Percentiles rank a stretch among this genome's conserved stretches.
Evolutionary conservation across 2,113 vertebrate species (phyloP).

Genomic region (Garra rufa): DNA sequence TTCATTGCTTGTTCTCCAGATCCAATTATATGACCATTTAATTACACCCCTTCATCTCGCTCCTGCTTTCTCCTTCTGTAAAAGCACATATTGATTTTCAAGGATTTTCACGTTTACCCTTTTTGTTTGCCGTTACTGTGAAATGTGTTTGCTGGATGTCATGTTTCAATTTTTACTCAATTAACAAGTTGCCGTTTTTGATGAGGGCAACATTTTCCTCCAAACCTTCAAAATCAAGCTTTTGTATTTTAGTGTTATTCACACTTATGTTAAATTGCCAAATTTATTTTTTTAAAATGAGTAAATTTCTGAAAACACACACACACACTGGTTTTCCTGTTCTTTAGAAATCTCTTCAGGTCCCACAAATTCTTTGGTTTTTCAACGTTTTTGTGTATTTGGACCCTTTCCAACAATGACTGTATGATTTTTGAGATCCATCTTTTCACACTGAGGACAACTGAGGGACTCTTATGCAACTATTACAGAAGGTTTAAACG

Average conservation of each 20-base stretch:
- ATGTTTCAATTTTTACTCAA: background rate
- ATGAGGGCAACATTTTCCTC: background rate
- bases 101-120: background rate
- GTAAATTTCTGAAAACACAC: background rate
- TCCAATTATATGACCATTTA: constrained; percentile 53
- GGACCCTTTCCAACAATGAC: too few relatives aligned
- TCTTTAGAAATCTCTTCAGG: too few relatives aligned
- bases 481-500: too few relatives aligned
- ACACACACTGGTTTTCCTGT: background rate
- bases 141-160: background rate
- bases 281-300: background rate
- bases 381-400: too few relatives aligned
- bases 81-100: constrained; percentile 51
- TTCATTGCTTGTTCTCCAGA: constrained; percentile 55
- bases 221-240: background rate
- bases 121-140: background rate
- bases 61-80: constrained; percentile 16
- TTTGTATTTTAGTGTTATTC: background rate
- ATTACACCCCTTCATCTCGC: constrained; percentile 49
- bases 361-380: too few relatives aligned
- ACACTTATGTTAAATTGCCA: background rate
- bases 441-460: too few relatives aligned
- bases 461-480: too few relatives aligned
- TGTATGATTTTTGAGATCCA: too few relatives aligned
- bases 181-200: background rate